These are phyloP conservation scores for Leptodactylus fuscus DNA, from an alignment of 2,113 vertebrate genomes.

Conservation along the genomic window DNA sequence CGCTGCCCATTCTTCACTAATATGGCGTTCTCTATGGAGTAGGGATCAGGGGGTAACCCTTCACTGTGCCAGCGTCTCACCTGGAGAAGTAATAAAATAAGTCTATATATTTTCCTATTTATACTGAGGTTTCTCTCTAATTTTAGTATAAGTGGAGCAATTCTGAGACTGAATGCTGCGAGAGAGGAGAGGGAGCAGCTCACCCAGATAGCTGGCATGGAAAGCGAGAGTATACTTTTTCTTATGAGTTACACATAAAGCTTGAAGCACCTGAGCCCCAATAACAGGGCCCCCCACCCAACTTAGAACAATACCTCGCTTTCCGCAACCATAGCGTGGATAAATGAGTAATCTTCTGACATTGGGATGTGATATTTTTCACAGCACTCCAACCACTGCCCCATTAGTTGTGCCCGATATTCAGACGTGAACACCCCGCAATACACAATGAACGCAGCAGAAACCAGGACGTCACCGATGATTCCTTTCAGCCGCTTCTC, in stretches of 20 bases:
- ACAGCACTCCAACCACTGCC: slow-evolving; percentile 55
- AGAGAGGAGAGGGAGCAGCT: neutral
- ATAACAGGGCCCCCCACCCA: no score
- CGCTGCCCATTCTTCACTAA: slow-evolving; percentile 63
- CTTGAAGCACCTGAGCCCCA: no score
- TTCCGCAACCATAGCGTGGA: slow-evolving; percentile 62
- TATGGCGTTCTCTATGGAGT: slow-evolving; percentile 72
- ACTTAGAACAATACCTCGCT: slow-evolving; percentile 53
- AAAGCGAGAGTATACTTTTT: neutral
- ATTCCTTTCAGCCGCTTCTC: slow-evolving; percentile 59
- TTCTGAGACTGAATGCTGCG: neutral
- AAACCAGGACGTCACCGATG: slow-evolving; percentile 60
- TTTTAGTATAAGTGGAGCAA: no score
- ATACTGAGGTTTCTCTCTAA: no score
- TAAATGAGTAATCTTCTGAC: slow-evolving; percentile 62
- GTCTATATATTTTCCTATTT: no score
- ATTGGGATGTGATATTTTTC: slow-evolving; percentile 43
- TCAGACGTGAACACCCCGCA: slow-evolving; percentile 64
- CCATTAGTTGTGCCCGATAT: slow-evolving; percentile 50
- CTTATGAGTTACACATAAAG: no score
- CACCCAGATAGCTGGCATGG: neutral
- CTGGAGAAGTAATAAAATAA: slow-evolving; percentile 61
- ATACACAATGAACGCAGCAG: slow-evolving; percentile 62
- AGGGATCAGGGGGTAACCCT: slow-evolving; percentile 70
- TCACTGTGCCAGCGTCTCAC: slow-evolving; percentile 67